These are phyloP conservation scores for Platyrinchus mystaceus DNA, from an alignment of 2,797 vertebrate species.

Conservation along the genomic window DNA sequence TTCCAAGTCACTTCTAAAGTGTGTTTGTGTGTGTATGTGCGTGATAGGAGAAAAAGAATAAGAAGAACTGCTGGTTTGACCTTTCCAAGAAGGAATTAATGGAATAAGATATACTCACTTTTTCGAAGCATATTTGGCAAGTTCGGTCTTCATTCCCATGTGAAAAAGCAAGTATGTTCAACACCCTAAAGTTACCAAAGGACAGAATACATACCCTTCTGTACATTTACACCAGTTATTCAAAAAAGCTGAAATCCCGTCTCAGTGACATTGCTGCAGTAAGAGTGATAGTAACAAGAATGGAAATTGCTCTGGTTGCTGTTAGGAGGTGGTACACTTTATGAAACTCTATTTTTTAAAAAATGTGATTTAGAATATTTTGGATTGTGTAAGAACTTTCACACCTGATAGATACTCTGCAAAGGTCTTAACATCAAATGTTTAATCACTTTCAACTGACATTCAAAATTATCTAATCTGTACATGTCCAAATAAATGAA, in stretches of 20 bases:
- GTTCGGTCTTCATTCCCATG: neutral
- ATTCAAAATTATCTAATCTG: neutral
- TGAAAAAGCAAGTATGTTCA: neutral
- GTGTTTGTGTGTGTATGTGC: rapidly evolving
- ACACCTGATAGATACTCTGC: neutral
- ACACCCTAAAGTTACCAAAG: neutral
- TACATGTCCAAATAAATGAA: neutral
- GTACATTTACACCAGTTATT: neutral
- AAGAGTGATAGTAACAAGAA: neutral
- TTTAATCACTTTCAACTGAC: neutral
- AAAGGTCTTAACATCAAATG: neutral
- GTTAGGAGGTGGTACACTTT: neutral
- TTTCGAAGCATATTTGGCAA: neutral
- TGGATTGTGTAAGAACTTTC: neutral
- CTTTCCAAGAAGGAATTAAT: neutral
- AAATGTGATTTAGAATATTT: neutral
- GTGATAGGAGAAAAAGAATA: neutral
- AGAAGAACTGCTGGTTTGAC: neutral
- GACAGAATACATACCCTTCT: neutral
- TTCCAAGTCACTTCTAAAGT: neutral
- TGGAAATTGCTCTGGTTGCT: neutral
- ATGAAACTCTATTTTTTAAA: neutral
- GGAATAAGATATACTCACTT: neutral
- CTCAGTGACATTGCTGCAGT: neutral
- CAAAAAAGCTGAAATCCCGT: neutral